phyloP scores from a whole-genome alignment of 2,888 invertebrate species.

The Hypercompe scribonia region DNA sequence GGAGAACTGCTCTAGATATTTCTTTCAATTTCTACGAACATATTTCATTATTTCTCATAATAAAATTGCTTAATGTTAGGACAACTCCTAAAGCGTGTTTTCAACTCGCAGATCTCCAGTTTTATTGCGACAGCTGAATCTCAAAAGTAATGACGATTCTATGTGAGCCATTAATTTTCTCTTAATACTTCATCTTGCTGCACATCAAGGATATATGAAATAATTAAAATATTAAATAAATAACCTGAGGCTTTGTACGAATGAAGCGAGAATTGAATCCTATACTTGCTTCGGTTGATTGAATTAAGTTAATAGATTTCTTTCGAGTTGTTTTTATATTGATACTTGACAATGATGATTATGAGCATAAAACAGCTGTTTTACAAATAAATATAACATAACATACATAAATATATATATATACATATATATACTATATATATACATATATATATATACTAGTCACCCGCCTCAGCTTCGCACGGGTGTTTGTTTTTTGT shows the following conservation, averaged over 20 bases:
- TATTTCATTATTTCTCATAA: background rate
- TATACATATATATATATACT: no score
- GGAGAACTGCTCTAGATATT: background rate
- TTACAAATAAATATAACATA: no score
- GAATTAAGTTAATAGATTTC: background rate
- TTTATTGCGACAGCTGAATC: conserved; percentile 3
- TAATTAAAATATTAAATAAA: background rate
- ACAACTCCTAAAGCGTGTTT: background rate
- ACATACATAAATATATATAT: no score
- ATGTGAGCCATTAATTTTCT: background rate
- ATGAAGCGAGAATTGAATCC: background rate
- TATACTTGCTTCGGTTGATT: background rate
- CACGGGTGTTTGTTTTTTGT: no score
- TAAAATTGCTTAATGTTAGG: background rate
- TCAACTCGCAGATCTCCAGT: background rate
- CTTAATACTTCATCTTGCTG: background rate
- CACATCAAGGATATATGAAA: background rate
- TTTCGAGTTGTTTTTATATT: background rate
- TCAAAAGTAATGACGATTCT: background rate
- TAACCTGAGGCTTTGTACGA: background rate
- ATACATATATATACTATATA: no score
- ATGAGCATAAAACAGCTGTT: no score
- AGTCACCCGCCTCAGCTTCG: no score
- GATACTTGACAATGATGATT: no score
- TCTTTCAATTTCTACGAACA: background rate